Conservation (phyloP, 2,797 vertebrate genomes). For the Pempheris klunzingeri region DNA sequence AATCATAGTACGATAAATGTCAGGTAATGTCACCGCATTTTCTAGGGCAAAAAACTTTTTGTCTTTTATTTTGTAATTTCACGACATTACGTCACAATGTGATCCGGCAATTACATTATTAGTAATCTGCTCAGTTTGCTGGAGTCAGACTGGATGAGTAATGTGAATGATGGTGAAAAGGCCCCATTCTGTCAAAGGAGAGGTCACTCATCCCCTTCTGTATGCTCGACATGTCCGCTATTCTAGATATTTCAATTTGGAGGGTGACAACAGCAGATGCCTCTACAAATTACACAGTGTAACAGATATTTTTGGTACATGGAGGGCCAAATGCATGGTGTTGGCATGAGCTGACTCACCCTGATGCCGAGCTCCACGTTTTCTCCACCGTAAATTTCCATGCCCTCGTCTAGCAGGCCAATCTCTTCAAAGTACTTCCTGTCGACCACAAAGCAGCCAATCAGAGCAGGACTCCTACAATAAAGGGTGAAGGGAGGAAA, state of each 20-base stretch:
- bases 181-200: conserved; percentile 50
- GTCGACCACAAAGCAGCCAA: conserved; percentile 97
- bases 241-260: conserved; percentile 23
- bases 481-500: not conserved
- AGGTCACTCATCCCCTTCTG: conserved; percentile 45
- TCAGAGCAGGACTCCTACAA: conserved; percentile 94
- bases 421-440: conserved; percentile 97
- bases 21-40: not conserved
- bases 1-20: not conserved
- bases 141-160: conserved; percentile 47
- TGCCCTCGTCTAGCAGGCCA: conserved; percentile 95
- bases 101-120: conserved; percentile 23
- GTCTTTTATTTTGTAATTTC: not conserved
- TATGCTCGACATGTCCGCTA: conserved; percentile 4
- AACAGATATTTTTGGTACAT: not conserved
- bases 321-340: not conserved
- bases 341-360: conserved; percentile 83
- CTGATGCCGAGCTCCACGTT: conserved; percentile 96
- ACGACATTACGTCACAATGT: not conserved
- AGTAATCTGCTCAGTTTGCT: conserved; percentile 31
- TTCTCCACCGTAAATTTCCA: conserved; percentile 97
- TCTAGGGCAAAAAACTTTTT: not conserved
- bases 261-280: not conserved
- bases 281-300: not conserved
- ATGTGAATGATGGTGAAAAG: conserved; percentile 43